Percentiles rank a stretch among this genome's conserved stretches.
These are phyloP conservation scores for Nasonovia ribisnigri DNA, from an alignment of 2,888 invertebrate species.

Conservation along the genomic window DNA sequence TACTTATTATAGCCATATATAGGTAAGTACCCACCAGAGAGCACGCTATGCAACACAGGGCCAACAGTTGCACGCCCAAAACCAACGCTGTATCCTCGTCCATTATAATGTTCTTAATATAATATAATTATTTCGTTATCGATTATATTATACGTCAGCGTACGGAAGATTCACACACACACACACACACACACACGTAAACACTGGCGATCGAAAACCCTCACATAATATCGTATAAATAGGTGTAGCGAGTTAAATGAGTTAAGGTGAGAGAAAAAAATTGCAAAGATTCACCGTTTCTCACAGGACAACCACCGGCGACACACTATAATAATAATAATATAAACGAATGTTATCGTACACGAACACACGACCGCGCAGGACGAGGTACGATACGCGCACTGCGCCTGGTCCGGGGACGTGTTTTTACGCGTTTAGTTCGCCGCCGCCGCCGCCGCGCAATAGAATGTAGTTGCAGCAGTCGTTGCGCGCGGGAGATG, in stretches of 20 bases:
- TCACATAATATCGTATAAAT: neutral
- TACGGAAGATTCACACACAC: neutral
- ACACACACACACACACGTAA: neutral
- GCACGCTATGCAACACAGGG: constrained; percentile 86
- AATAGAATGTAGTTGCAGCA: neutral
- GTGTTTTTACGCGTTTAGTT: neutral
- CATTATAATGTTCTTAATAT: constrained; percentile 72
- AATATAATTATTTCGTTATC: neutral
- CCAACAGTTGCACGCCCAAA: constrained; percentile 83
- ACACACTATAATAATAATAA: neutral
- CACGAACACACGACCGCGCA: neutral
- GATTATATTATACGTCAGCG: neutral
- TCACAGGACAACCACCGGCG: neutral
- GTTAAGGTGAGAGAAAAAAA: neutral
- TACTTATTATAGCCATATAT: constrained; percentile 69
- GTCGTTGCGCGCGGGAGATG: constrained; percentile 19
- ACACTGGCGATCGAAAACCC: neutral
- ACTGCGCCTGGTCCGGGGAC: neutral
- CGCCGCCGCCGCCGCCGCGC: neutral
- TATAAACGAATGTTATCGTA: neutral
- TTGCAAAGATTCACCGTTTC: neutral
- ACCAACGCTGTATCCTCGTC: constrained; percentile 86
- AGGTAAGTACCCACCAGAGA: constrained; percentile 77
- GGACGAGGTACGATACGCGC: neutral
- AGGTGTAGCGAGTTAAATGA: neutral